Percentiles rank a stretch among this genome's conserved stretches.
Evolutionary conservation across 1,140 invertebrate species (phyloP).

Genomic region (Brachionus rubens): DNA sequence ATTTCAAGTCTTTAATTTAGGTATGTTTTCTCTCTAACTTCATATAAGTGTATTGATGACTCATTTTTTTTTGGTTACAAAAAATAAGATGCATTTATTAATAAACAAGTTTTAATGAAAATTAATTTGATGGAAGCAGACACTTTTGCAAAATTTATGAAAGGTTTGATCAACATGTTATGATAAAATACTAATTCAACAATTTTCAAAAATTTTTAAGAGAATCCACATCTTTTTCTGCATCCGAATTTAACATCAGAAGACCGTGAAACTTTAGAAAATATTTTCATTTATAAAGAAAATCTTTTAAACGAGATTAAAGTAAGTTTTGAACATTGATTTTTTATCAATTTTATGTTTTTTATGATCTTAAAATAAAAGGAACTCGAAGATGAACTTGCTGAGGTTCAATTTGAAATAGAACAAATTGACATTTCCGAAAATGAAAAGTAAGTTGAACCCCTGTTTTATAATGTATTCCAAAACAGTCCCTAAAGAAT

Average conservation of each 20-base stretch:
- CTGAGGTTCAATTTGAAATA: conserved; percentile 88
- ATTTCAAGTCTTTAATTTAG: background rate
- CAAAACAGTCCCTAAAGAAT: too few species aligned
- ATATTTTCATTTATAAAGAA: conserved; percentile 81
- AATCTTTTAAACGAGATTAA: conserved; percentile 86
- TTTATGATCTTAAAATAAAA: conserved; percentile 65
- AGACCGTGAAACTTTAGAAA: conserved; percentile 81
- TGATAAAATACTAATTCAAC: background rate
- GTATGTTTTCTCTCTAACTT: background rate
- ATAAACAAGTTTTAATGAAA: conserved; percentile 38
- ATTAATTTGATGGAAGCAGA: conserved; percentile 43
- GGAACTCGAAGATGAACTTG: conserved; percentile 93
- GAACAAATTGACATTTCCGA: conserved; percentile 81
- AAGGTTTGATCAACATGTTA: conserved; percentile 33
- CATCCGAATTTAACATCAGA: conserved; percentile 78
- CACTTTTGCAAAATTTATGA: conserved; percentile 35
- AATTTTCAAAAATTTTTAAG: background rate
- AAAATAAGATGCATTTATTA: conserved; percentile 13
- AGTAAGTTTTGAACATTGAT: conserved; percentile 64
- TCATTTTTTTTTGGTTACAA: too few species aligned
- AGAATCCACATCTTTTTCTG: conserved; percentile 38
- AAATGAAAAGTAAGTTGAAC: conserved; percentile 68
- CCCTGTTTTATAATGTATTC: too few species aligned
- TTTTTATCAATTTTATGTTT: conserved; percentile 20
- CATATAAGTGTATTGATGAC: too few species aligned